Evolutionary conservation across 1,140 invertebrate genomes (phyloP).

Genomic region (Drosophila ohnishii): DNA sequence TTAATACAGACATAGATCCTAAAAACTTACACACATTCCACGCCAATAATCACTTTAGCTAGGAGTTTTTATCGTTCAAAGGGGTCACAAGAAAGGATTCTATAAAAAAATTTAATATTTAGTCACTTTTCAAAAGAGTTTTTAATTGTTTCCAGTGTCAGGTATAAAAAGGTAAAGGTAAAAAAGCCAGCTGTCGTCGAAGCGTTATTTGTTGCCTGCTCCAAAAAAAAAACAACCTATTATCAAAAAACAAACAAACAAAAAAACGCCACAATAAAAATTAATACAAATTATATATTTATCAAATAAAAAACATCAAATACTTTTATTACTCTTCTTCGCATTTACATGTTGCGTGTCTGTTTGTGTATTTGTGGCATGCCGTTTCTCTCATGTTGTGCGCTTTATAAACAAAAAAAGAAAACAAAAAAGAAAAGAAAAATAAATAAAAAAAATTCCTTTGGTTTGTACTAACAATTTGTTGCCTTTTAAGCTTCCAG

Average conservation of each 20-base stretch:
- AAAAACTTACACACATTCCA: not conserved
- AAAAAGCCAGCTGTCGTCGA: constrained; percentile 35
- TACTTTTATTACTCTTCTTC: constrained; percentile 30
- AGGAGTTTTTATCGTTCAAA: not conserved
- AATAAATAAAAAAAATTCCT: constrained; percentile 21
- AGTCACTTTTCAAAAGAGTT: not conserved
- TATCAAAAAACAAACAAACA: constrained; percentile 2
- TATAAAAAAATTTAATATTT: not conserved
- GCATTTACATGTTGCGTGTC: constrained; percentile 56
- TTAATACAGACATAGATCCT: not conserved
- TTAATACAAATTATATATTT: not conserved
- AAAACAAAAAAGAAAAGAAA: constrained; percentile 3
- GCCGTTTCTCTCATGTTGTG: constrained; percentile 55
- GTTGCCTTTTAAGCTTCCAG: constrained; percentile 73
- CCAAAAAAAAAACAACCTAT: not conserved
- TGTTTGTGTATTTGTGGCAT: constrained; percentile 66
- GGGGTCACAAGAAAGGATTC: not conserved
- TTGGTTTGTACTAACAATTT: constrained; percentile 70
- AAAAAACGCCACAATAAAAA: not conserved
- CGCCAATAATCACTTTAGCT: not conserved
- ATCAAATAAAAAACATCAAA: constrained; percentile 14
- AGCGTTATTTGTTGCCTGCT: constrained; percentile 36
- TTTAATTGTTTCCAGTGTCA: constrained; percentile 1
- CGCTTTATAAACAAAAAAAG: constrained; percentile 47
- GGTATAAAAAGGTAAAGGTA: constrained; percentile 2